Conservation (phyloP, 2,113 vertebrate genomes). For the Hyaena hyaena region DNA sequence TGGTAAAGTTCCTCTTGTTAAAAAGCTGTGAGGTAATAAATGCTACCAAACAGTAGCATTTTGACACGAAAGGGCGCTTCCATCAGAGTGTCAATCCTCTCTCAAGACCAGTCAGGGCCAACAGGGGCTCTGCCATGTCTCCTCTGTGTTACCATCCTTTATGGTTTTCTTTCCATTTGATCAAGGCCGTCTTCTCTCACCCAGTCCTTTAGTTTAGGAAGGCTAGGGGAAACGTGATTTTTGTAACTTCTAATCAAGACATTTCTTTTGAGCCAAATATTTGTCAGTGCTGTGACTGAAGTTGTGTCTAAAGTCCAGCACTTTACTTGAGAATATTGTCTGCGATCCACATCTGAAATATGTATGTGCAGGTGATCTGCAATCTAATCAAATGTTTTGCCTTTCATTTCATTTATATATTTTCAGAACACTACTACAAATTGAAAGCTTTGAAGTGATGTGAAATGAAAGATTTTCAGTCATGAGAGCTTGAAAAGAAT, state of each 20-base stretch:
- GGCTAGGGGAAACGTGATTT: neutral
- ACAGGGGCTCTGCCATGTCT: conserved; percentile 53
- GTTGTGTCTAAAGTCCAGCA: neutral
- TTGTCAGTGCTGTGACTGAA: neutral
- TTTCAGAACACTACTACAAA: neutral
- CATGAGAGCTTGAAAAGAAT: neutral
- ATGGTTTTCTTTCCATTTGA: conserved; percentile 28
- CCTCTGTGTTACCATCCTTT: neutral
- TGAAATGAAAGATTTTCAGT: neutral
- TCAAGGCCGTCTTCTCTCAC: neutral
- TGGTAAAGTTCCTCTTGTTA: conserved; percentile 80
- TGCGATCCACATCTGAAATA: neutral
- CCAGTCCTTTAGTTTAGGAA: neutral
- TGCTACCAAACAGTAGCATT: conserved; percentile 77
- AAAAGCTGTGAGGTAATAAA: conserved; percentile 77
- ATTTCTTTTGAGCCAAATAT: neutral
- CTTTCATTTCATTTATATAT: conserved; percentile 29
- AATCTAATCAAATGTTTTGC: neutral
- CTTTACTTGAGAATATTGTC: neutral
- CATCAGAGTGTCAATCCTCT: conserved; percentile 70
- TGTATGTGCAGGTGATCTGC: neutral
- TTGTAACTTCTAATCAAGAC: neutral
- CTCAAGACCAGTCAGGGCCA: conserved; percentile 42
- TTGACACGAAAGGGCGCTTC: conserved; percentile 73
- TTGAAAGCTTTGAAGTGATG: neutral